Percentiles rank a stretch among this genome's conserved stretches.
Evolutionary conservation across 2,113 vertebrate species (phyloP).

Genomic region (Zeus faber): DNA sequence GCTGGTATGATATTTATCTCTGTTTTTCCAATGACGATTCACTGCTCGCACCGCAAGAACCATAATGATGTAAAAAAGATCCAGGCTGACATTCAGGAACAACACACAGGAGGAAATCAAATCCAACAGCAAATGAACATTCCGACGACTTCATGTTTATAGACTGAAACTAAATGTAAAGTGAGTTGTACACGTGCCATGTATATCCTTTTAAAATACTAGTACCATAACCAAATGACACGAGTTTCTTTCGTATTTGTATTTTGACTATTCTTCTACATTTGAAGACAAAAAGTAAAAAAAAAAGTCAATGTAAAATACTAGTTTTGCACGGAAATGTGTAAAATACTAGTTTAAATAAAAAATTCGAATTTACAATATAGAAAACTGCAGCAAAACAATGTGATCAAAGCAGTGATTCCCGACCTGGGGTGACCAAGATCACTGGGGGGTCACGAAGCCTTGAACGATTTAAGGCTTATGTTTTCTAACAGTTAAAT

Average conservation of each 20-base stretch:
- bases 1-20: constrained; percentile 15
- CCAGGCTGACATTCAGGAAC: constrained; percentile 14
- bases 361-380: too few species aligned
- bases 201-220: neutral
- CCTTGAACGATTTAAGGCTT: too few species aligned
- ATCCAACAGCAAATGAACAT: constrained; percentile 31
- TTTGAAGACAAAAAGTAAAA: too few species aligned
- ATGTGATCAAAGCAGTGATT: too few species aligned
- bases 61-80: constrained; percentile 13
- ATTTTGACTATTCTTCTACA: neutral
- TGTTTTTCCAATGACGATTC: constrained; percentile 20
- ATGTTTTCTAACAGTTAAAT: too few species aligned
- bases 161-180: neutral
- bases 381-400: too few species aligned
- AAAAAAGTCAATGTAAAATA: too few species aligned
- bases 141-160: neutral
- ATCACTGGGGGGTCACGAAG: too few species aligned
- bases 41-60: constrained; percentile 2
- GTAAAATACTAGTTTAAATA: too few species aligned
- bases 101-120: constrained; percentile 18
- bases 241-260: neutral
- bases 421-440: too few species aligned
- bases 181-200: neutral
- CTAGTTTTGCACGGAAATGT: too few species aligned
- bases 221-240: neutral